A percentile compares a stretch with the other conserved stretches of the same genome.
Evolutionary conservation across 2,888 invertebrate genomes (phyloP).

Genomic region (Carterocephalus palaemon): DNA sequence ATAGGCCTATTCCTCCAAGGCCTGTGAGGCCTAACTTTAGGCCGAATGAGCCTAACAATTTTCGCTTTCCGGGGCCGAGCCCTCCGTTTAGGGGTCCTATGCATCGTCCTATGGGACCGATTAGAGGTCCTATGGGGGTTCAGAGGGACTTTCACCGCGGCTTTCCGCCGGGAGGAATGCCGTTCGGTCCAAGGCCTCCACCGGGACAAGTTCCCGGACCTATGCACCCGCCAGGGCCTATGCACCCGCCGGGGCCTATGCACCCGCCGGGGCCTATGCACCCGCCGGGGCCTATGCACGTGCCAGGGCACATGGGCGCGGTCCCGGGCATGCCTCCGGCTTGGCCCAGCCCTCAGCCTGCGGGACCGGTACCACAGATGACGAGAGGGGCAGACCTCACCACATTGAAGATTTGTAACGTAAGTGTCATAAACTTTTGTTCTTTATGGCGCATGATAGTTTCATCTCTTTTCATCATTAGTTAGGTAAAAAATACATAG

Average conservation of each 20-base stretch:
- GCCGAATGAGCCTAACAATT: not conserved
- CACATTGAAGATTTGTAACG: conserved; percentile 31
- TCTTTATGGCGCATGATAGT: too few relatives aligned
- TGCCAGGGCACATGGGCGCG: conserved; percentile 4
- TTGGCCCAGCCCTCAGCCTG: conserved; percentile 3
- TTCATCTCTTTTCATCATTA: too few relatives aligned
- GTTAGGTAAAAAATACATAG: too few relatives aligned
- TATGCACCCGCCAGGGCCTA: not conserved
- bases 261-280: not conserved
- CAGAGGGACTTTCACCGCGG: not conserved
- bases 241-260: conserved; percentile 1
- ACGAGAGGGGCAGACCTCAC: conserved; percentile 31
- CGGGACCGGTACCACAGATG: conserved; percentile 16
- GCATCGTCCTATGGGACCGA: not conserved
- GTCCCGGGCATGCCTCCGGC: not conserved
- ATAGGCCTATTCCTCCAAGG: too few relatives aligned
- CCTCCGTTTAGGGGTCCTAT: conserved; percentile 12
- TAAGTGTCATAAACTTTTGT: too few relatives aligned
- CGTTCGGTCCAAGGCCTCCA: conserved; percentile 7
- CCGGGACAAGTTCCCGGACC: not conserved
- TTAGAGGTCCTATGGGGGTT: not conserved
- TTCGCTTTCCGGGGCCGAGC: not conserved
- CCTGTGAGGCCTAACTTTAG: not conserved
- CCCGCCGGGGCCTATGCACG: not conserved
- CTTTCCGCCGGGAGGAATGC: conserved; percentile 1